Percentiles rank a stretch among this genome's conserved stretches.
These are phyloP conservation scores for Sylvicapra grimmia DNA, from an alignment of 2,113 vertebrate species.

Conservation along the genomic window DNA sequence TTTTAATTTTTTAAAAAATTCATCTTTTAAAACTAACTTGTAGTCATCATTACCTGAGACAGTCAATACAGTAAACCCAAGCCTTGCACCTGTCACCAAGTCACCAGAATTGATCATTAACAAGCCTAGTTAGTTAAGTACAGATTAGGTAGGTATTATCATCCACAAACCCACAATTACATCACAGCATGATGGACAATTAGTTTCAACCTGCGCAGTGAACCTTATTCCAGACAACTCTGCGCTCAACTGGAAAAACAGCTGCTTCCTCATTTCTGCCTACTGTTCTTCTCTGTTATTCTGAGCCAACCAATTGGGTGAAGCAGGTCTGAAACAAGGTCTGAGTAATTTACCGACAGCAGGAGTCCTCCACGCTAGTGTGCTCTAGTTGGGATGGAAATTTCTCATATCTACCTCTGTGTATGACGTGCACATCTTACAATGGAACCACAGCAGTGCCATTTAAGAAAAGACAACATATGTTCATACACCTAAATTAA, in stretches of 20 bases:
- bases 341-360: not conserved
- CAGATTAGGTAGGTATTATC: conserved; percentile 21
- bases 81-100: conserved; percentile 4
- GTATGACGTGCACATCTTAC: not conserved
- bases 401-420: not conserved
- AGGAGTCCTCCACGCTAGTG: not conserved
- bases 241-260: conserved; percentile 4
- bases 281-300: not conserved
- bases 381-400: not conserved
- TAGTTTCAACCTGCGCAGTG: conserved; percentile 30
- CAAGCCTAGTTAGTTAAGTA: conserved; percentile 31
- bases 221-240: conserved; percentile 18
- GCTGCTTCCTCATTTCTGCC: conserved; percentile 37
- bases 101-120: conserved; percentile 21
- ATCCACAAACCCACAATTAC: conserved; percentile 7
- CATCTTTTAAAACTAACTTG: not conserved
- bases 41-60: not conserved
- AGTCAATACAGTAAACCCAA: not conserved
- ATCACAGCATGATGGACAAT: conserved; percentile 57
- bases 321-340: not conserved
- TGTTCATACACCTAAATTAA: not conserved
- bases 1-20: not conserved
- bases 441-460: not conserved
- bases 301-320: not conserved
- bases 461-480: conserved; percentile 1